Evolutionary conservation across 1,140 invertebrate species (phyloP), one percentile per base, ranked within the genome.

Genomic region (Scaptodrosophila lebanonensis): DNA sequence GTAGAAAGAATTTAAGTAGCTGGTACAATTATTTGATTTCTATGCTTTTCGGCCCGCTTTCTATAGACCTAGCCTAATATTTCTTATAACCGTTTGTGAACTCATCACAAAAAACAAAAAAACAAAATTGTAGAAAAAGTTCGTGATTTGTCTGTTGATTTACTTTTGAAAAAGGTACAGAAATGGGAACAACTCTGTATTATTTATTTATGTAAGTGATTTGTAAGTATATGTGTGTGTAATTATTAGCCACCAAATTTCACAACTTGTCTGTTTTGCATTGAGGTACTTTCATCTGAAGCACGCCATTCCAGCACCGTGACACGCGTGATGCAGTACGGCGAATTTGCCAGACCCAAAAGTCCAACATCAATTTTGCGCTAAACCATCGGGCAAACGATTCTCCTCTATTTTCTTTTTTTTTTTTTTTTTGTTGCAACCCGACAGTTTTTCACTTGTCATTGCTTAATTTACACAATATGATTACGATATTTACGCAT

Each of bases 301-400:
- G 71, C 68, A 76, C 51, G 65, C 73, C 82, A 66, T 67, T 84
- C 39, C 75, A 82, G 82, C 75, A 79, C 52, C 75, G 56, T 49
- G 65, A 66, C 53, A 52, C 50, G 51, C 71, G 50, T 15, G 35
- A 44, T 52, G n/a, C 73, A 60, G 51, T 79, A 75, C 73, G 73
- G 75, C 75, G 44, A 82, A 75, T 57, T 57, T 82, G 73, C 70
- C 76, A 84, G 82, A 72, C 83, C 48, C 52, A 38, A 77, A 66
- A 84, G 84, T 86, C 84, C 84, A 86, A 86, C 84, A 86, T 85
- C 65, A 85, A 85, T 85, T 86, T 86, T 85, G 84, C 84, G 84
- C 64, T 64, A 62, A 85, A 69, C 66, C 42, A 45, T 50, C 43
- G 17, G 38, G 13, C 30, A 20, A 48, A 35, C 16, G 47, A 35